Percentiles rank a stretch among this genome's conserved stretches.
Conservation (phyloP, 1,140 invertebrate species). For the Conus betulinus region DNA sequence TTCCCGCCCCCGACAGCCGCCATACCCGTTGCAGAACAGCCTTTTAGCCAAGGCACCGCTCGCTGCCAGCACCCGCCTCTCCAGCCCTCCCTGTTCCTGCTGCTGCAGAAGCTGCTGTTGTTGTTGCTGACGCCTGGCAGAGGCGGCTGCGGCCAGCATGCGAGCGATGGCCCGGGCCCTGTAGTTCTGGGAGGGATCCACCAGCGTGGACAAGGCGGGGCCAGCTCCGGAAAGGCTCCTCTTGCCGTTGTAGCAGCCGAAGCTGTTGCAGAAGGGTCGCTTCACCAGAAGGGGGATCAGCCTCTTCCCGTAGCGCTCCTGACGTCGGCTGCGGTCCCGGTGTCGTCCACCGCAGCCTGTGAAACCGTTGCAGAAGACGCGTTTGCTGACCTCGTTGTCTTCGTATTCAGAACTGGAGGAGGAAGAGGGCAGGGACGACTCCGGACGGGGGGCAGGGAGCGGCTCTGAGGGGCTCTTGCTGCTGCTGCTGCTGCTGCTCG, state of each 20-base stretch:
- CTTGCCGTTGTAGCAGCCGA: constrained; percentile 46
- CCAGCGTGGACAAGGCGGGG: neutral
- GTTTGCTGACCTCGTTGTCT: constrained; percentile 22
- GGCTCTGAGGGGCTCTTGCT: neutral
- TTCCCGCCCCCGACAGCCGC: constrained; percentile 45
- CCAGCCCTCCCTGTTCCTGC: neutral
- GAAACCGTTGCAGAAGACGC: constrained; percentile 53
- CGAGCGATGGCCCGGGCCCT: neutral
- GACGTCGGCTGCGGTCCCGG: constrained; percentile 34
- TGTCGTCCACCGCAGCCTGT: constrained; percentile 50
- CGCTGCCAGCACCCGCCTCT: neutral
- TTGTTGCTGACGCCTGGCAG: neutral
- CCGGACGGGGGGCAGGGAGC: neutral
- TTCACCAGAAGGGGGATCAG: constrained; percentile 28
- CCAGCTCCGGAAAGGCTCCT: neutral
- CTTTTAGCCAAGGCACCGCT: constrained; percentile 22
- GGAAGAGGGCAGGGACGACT: neutral
- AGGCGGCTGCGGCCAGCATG: neutral
- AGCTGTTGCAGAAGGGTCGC: constrained; percentile 53
- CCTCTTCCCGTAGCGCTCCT: neutral
- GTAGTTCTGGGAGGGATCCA: neutral
- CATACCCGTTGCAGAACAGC: constrained; percentile 52
- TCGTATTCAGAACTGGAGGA: neutral
- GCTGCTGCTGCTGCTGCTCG: neutral
- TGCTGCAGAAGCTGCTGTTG: neutral